These are phyloP conservation scores for Excalfactoria chinensis DNA, from an alignment of 2,113 vertebrate species.

Conservation along the genomic window DNA sequence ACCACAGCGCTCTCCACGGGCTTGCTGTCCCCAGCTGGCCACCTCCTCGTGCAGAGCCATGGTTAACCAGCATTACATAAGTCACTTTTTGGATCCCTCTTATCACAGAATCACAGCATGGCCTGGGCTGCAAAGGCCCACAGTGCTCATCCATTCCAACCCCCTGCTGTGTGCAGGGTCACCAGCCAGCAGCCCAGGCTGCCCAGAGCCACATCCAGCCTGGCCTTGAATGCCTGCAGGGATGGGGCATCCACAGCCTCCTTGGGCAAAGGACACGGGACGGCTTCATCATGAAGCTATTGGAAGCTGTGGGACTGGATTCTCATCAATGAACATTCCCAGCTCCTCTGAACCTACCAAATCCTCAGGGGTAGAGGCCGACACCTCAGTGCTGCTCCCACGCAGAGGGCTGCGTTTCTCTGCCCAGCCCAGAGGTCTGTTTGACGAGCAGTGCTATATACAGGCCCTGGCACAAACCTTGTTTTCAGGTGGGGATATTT, in stretches of 20 bases:
- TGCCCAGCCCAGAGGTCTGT: not conserved
- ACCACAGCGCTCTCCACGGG: conserved; percentile 17
- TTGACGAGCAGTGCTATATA: not conserved
- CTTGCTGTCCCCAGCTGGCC: conserved; percentile 50
- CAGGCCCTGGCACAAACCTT: conserved; percentile 45
- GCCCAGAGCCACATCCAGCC: no score
- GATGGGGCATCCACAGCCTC: no score
- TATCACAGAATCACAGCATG: not conserved
- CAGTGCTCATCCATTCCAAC: no score
- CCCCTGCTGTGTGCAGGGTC: no score
- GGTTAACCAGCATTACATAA: not conserved
- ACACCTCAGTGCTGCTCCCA: not conserved
- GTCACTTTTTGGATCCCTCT: not conserved
- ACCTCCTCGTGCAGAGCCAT: not conserved
- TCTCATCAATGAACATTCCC: not conserved
- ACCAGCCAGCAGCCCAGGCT: no score
- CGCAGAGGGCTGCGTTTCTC: not conserved
- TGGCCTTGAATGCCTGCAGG: no score
- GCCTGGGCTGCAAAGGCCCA: no score
- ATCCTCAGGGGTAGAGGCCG: not conserved
- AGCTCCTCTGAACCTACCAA: not conserved
- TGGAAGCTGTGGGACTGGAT: not conserved
- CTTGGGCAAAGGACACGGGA: not conserved
- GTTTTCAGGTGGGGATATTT: conserved; percentile 66
- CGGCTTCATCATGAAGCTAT: not conserved